Percentiles rank a stretch among this genome's conserved stretches.
Conservation (phyloP, 2,113 vertebrate genomes). For the Ochotona curzoniae region DNA sequence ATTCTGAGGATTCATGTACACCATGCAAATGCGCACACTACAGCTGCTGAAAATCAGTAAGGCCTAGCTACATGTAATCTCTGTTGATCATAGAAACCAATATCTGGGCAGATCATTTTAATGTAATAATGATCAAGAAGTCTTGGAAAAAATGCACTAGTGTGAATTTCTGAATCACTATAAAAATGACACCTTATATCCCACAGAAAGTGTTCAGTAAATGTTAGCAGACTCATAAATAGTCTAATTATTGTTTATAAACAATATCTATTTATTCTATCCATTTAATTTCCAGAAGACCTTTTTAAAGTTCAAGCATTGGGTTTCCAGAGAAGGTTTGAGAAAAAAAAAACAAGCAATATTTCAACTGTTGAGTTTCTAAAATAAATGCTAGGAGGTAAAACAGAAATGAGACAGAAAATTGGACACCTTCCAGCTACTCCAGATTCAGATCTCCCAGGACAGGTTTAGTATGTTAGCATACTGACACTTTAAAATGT, state of each 20-base stretch:
- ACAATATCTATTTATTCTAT: background rate
- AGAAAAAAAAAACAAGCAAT: slow-evolving; percentile 27
- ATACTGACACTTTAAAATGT: background rate
- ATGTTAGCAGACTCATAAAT: background rate
- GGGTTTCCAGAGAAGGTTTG: slow-evolving; percentile 28
- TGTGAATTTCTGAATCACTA: slow-evolving; percentile 19
- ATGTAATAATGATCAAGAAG: background rate
- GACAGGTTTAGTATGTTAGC: background rate
- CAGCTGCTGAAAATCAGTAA: background rate
- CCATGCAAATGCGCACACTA: background rate
- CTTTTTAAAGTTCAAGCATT: slow-evolving; percentile 34
- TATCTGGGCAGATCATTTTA: background rate
- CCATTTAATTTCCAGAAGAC: background rate
- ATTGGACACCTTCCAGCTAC: background rate
- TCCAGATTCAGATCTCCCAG: background rate
- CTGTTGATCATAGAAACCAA: background rate
- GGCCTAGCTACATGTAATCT: too few relatives aligned
- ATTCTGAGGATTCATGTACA: slow-evolving; percentile 20
- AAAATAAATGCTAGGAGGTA: background rate
- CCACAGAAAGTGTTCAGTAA: background rate
- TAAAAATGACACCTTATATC: background rate
- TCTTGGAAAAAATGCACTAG: background rate
- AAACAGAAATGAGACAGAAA: background rate
- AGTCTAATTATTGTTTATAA: slow-evolving; percentile 29
- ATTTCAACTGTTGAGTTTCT: background rate